These are phyloP conservation scores for Sinelater perroti DNA, from an alignment of 2,888 invertebrate species.

Conservation along the genomic window DNA sequence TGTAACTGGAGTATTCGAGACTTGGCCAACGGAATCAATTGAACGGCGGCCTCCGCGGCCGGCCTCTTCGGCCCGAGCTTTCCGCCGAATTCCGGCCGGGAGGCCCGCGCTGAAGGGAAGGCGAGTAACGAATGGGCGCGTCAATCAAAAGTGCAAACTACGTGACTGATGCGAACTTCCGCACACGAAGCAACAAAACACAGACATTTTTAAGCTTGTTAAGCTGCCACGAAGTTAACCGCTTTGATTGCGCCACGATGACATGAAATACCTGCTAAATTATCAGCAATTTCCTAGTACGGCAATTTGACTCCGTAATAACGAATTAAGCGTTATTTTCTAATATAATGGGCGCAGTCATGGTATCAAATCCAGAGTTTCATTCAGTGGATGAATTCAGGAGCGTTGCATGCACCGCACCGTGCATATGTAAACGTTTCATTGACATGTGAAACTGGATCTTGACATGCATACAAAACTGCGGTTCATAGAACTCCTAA, in stretches of 20 bases:
- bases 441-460: constrained; percentile 25
- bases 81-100: constrained; percentile 12
- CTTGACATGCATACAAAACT: constrained; percentile 20
- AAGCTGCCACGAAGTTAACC: constrained; percentile 35
- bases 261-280: constrained; percentile 35
- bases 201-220: constrained; percentile 37
- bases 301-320: constrained; percentile 31
- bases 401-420: constrained; percentile 17
- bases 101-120: constrained; percentile 15
- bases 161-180: constrained; percentile 47
- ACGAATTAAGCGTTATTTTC: constrained; percentile 31
- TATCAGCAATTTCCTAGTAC: constrained; percentile 26
- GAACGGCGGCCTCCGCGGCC: constrained; percentile 4
- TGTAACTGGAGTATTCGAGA: constrained; percentile 36
- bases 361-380: constrained; percentile 21
- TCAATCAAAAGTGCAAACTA: constrained; percentile 45
- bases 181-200: constrained; percentile 36
- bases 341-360: constrained; percentile 23
- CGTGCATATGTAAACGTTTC: constrained; percentile 12
- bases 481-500: constrained; percentile 7
- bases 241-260: constrained; percentile 35
- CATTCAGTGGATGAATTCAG: constrained; percentile 21
- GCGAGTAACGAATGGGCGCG: constrained; percentile 32
- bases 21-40: constrained; percentile 33
- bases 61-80: constrained; percentile 1